These are phyloP conservation scores for Orthonevra nobilis DNA, from an alignment of 2,888 invertebrate species.

Conservation along the genomic window DNA sequence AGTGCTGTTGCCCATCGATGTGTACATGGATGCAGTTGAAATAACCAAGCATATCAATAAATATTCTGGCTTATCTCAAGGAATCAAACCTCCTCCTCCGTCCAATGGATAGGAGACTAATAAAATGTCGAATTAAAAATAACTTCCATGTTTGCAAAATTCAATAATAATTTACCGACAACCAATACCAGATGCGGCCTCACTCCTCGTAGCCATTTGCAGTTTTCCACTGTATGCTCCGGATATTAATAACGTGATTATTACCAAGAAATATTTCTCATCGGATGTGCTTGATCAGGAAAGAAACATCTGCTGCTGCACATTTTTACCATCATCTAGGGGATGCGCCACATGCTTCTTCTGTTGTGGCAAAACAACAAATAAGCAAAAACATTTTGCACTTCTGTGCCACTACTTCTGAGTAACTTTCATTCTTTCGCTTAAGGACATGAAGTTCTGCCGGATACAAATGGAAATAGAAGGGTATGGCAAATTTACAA, in stretches of 20 bases:
- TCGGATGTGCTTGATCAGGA: constrained; percentile 32
- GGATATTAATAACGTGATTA: constrained; percentile 63
- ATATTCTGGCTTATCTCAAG: not conserved
- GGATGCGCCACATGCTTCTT: constrained; percentile 37
- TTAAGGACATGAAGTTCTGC: no score
- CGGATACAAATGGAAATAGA: no score
- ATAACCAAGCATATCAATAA: constrained; percentile 20
- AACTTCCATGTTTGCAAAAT: constrained; percentile 44
- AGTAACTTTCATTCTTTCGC: no score
- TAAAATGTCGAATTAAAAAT: constrained; percentile 43
- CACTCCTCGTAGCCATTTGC: constrained; percentile 23
- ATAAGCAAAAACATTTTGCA: not conserved
- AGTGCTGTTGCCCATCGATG: not conserved
- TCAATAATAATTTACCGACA: constrained; percentile 52
- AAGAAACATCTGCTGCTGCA: constrained; percentile 55
- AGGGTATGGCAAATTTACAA: no score
- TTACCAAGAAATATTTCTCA: constrained; percentile 41
- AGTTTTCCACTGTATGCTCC: constrained; percentile 46
- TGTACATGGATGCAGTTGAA: not conserved
- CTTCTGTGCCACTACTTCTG: no score
- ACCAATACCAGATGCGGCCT: constrained; percentile 57
- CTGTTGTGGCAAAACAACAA: constrained; percentile 21
- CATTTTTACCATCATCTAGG: constrained; percentile 31
- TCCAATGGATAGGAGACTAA: constrained; percentile 3
- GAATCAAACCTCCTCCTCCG: constrained; percentile 21